Evolutionary conservation across 2,797 vertebrate species (phyloP).

Genomic region (Dallia pectoralis): DNA sequence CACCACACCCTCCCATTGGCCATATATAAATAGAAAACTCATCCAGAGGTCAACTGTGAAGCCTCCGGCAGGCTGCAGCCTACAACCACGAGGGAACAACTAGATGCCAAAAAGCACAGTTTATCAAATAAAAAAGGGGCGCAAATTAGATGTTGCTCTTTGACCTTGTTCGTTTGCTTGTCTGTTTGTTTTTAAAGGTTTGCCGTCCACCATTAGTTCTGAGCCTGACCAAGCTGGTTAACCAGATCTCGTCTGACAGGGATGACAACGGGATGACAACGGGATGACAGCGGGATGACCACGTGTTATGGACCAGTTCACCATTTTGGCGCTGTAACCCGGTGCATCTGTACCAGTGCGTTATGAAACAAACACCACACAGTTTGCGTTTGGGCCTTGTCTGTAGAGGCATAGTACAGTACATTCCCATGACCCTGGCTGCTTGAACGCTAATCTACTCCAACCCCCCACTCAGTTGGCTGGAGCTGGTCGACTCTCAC

Average conservation of each 20-base stretch:
- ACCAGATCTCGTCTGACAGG: not conserved
- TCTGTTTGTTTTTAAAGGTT: too few relatives aligned
- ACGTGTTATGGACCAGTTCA: too few relatives aligned
- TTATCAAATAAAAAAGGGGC: not conserved
- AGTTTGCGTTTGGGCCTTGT: too few relatives aligned
- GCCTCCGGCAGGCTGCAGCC: not conserved
- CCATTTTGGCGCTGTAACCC: too few relatives aligned
- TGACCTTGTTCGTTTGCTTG: not conserved
- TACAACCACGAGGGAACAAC: not conserved
- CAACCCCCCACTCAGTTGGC: not conserved
- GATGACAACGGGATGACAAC: too few relatives aligned
- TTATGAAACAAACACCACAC: too few relatives aligned
- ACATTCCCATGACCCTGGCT: not conserved
- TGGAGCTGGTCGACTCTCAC: slow-evolving; percentile 7
- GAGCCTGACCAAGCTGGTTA: not conserved
- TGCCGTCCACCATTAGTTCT: not conserved
- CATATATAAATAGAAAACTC: not conserved
- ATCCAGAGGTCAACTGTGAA: not conserved
- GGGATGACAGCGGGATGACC: too few relatives aligned
- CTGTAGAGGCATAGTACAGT: not conserved
- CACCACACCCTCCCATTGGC: not conserved
- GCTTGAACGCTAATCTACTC: slow-evolving; percentile 22
- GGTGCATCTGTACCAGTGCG: too few relatives aligned
- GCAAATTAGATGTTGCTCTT: not conserved
- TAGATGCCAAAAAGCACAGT: not conserved